Base-by-base conservation (phyloP, 2,888 invertebrate species). In the Pachycephus smyrnensis region DNA sequence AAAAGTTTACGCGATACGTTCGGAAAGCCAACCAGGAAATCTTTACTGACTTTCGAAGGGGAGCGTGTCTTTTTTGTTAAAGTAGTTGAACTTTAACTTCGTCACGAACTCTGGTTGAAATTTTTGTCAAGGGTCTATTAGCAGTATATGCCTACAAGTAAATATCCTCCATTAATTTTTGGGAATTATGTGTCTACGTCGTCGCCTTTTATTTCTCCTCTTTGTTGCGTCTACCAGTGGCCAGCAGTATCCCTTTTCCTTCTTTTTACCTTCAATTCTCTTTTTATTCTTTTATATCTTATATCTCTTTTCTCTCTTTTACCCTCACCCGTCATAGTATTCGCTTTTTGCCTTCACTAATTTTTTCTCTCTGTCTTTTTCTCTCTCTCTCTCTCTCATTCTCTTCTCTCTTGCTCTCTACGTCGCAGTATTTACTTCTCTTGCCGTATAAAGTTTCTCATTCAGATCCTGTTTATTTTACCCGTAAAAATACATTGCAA, bases 381-480 rank as follows among this genome's bases (percentile, higher is more conserved):
- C 33, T 35, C 35, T 35, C 35, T 35, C 35, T 9, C 35, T 35
- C 9, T 35, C 35, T 3, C 35, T 3, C 6, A 35, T 4, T 3
- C 4, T 35, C 35, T 35, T 6, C 2, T 55, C 23, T 55, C 23
- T 9, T 55, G 55, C 23, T 23, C 12, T 40, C 40, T 12, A 37
- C 35, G 35, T 35, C 35, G 4, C 35, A 35, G 35, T 35, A 35
- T 35, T 35, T 9, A 3, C 9, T 35, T 35, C 4, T 6, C 1
- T 3, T 33, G 33, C 11, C 74, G 55, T 75, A 77, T 79, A 68
- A 40, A 69, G 68, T 73, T 77, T 77, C 75, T 68, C 73, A 40
- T 75, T 69, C 75, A 31, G 68, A 71, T 75, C 73, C 73, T 15
- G 12, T 12, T 30, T 30, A n/a, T 69, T 12, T 30, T 37, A n/a